Evolutionary conservation across 2,113 vertebrate species (phyloP).

Genomic region (Gnathonemus echidnorhynchus): DNA sequence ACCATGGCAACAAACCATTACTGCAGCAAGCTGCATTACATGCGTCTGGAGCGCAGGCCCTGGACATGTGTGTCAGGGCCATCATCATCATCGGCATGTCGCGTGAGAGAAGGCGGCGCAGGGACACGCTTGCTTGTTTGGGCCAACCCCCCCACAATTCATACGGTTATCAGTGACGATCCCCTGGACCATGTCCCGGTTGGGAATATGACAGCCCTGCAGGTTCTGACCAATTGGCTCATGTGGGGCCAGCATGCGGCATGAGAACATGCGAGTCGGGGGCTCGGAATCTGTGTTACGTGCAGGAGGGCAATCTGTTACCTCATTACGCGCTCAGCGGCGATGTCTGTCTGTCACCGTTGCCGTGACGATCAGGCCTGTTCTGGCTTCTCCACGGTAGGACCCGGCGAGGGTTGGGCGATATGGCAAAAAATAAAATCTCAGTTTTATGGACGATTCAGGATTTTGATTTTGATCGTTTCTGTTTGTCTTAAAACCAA

Average conservation of each 20-base stretch:
- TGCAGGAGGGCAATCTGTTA: constrained; percentile 5
- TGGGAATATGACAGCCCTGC: neutral
- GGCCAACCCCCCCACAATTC: neutral
- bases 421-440: neutral
- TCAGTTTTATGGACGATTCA: neutral
- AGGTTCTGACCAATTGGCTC: neutral
- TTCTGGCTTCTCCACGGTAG: neutral
- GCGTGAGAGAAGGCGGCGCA: neutral
- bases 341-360: neutral
- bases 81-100: neutral
- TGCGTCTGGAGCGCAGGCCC: neutral
- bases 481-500: neutral
- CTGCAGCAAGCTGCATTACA: neutral
- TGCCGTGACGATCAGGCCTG: neutral
- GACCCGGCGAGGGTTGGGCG: neutral
- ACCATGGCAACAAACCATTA: constrained; percentile 6
- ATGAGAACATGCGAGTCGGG: neutral
- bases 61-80: neutral
- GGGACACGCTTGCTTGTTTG: neutral
- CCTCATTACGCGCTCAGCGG: neutral
- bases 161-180: neutral
- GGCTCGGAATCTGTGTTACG: neutral
- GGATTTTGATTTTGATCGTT: neutral
- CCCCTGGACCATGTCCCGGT: neutral
- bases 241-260: neutral